A percentile compares a stretch with the other conserved stretches of the same genome.
These are phyloP conservation scores for Cerceris rybyensis DNA, from an alignment of 2,888 invertebrate species.

Conservation along the genomic window DNA sequence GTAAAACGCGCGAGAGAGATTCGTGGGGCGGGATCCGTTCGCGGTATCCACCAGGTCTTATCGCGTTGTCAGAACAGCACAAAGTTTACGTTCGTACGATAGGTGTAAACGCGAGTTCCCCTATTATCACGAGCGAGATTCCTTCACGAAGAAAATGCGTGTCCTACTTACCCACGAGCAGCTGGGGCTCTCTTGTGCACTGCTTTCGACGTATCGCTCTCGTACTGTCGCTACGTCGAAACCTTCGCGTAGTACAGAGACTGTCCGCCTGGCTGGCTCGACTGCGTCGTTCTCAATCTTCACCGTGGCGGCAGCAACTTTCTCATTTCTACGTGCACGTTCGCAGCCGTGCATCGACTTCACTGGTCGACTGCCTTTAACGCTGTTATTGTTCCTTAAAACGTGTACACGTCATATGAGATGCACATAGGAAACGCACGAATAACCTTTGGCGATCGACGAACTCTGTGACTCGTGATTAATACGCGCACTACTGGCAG, in stretches of 20 bases:
- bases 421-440: constrained; percentile 41
- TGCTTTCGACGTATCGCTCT: constrained; percentile 60
- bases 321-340: constrained; percentile 74
- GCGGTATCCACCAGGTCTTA: constrained; percentile 12
- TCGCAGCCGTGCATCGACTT: constrained; percentile 34
- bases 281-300: constrained; percentile 67
- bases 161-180: constrained; percentile 63
- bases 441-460: constrained; percentile 29
- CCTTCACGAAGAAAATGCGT: constrained; percentile 44
- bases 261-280: constrained; percentile 65
- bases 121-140: constrained; percentile 2
- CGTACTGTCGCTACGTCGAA: constrained; percentile 56
- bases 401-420: constrained; percentile 62
- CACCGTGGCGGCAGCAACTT: constrained; percentile 68
- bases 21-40: constrained; percentile 38
- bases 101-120: constrained; percentile 38
- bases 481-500: constrained; percentile 57
- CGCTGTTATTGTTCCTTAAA: constrained; percentile 16
- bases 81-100: constrained; percentile 19
- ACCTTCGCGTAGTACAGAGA: constrained; percentile 62
- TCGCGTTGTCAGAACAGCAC: background rate
- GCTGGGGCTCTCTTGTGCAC: constrained; percentile 47
- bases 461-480: constrained; percentile 53
- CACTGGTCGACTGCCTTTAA: constrained; percentile 28
- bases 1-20: constrained; percentile 64